Conservation (phyloP, 1,140 invertebrate species). For the Camponotus pennsylvanicus region DNA sequence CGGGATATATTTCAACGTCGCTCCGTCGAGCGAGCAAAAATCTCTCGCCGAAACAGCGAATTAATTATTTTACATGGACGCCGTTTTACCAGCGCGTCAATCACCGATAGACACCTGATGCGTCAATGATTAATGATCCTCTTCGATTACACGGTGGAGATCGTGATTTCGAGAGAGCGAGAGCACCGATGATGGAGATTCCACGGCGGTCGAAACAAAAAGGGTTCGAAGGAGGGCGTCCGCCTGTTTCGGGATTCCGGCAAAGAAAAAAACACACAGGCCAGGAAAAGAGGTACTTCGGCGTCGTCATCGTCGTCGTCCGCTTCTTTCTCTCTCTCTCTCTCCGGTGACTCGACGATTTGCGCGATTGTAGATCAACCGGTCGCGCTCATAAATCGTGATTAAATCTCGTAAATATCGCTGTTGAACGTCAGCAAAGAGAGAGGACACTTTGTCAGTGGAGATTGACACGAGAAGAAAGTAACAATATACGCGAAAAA, state of each 20-base stretch:
- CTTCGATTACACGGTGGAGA: conserved; percentile 40
- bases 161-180: conserved; percentile 45
- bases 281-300: conserved; percentile 28
- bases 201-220: conserved; percentile 64
- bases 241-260: conserved; percentile 43
- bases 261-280: conserved; percentile 34
- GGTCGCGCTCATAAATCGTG: conserved; percentile 68
- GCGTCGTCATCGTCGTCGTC: conserved; percentile 38
- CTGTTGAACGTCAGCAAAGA: conserved; percentile 19
- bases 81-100: conserved; percentile 50
- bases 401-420: conserved; percentile 72
- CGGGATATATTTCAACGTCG: conserved; percentile 40
- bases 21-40: background rate
- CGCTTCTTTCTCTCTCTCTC: background rate
- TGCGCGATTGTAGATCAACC: conserved; percentile 60
- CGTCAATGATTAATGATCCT: conserved; percentile 52
- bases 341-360: conserved; percentile 63
- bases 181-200: conserved; percentile 25
- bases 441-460: background rate
- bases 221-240: conserved; percentile 29
- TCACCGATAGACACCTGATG: conserved; percentile 55
- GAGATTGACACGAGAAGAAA: conserved; percentile 12
- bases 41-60: conserved; percentile 31
- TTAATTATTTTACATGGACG: conserved; percentile 60
- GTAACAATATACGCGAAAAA: background rate